Evolutionary conservation across 2,888 invertebrate species (phyloP).

Genomic region (Congeria kusceri): DNA sequence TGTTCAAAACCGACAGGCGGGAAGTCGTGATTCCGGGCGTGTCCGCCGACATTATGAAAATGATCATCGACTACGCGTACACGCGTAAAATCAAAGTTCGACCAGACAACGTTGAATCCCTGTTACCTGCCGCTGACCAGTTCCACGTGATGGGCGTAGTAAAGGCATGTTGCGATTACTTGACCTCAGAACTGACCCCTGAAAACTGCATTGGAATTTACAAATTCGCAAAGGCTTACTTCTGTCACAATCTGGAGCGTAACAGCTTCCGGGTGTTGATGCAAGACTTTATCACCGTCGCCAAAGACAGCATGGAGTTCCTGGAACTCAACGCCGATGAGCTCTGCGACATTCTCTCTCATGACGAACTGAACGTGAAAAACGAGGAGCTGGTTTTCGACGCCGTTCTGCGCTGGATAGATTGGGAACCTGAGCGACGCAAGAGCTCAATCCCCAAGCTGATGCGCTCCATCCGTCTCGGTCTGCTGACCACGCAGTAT

Average conservation of each 20-base stretch:
- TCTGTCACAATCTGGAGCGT: slow-evolving; percentile 90
- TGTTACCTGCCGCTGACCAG: slow-evolving; percentile 94
- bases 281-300: slow-evolving; percentile 81
- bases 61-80: slow-evolving; percentile 94
- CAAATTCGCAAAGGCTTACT: slow-evolving; percentile 92
- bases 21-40: slow-evolving; percentile 86
- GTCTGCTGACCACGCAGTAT: slow-evolving; percentile 93
- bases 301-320: slow-evolving; percentile 77
- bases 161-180: slow-evolving; percentile 92
- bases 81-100: slow-evolving; percentile 91
- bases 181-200: slow-evolving; percentile 89
- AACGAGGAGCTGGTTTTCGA: slow-evolving; percentile 84
- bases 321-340: slow-evolving; percentile 87
- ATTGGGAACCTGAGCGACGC: slow-evolving; percentile 90
- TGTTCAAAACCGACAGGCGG: slow-evolving; percentile 84
- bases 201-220: slow-evolving; percentile 94
- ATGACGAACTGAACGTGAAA: slow-evolving; percentile 83
- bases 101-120: slow-evolving; percentile 91
- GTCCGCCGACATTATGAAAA: slow-evolving; percentile 91
- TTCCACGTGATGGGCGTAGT: slow-evolving; percentile 93
- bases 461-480: slow-evolving; percentile 81
- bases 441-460: slow-evolving; percentile 90
- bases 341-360: slow-evolving; percentile 73
- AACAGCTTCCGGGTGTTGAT: slow-evolving; percentile 91
- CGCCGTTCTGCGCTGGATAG: slow-evolving; percentile 92